These are phyloP conservation scores for Cheirogaleus medius DNA, from an alignment of 2,113 vertebrate genomes.

Conservation along the genomic window DNA sequence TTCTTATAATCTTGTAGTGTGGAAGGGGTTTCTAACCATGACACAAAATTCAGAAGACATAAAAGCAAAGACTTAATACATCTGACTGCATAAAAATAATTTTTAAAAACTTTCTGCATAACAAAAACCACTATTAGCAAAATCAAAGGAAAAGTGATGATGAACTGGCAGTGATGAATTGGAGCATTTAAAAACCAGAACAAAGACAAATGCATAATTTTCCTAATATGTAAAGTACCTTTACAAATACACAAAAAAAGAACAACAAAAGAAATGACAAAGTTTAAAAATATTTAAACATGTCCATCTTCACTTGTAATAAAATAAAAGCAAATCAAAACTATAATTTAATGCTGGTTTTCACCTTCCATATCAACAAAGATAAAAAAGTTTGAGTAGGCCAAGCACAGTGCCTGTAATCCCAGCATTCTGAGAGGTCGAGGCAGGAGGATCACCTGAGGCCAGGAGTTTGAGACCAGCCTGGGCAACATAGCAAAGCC, in stretches of 20 bases:
- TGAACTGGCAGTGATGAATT: neutral
- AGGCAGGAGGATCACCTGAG: too few relatives aligned
- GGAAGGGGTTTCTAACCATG: neutral
- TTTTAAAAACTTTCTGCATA: neutral
- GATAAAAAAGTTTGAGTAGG: neutral
- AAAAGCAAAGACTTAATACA: neutral
- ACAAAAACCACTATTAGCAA: neutral
- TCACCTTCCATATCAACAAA: neutral
- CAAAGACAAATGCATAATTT: neutral
- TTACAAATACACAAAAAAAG: slow-evolving; percentile 1
- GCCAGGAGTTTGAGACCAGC: too few relatives aligned
- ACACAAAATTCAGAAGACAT: slow-evolving; percentile 15
- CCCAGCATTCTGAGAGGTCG: too few relatives aligned
- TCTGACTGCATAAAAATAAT: neutral
- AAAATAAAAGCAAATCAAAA: slow-evolving; percentile 35
- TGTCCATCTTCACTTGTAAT: neutral
- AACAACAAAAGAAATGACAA: neutral
- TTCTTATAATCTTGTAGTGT: neutral
- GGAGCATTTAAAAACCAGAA: neutral
- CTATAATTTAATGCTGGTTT: neutral
- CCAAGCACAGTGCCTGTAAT: too few relatives aligned
- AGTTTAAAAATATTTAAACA: neutral
- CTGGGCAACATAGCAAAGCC: too few relatives aligned
- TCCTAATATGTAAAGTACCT: neutral
- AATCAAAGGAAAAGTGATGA: neutral